Evolutionary conservation across 2,888 invertebrate genomes (phyloP).

Genomic region (Ectropis crepuscularia): DNA sequence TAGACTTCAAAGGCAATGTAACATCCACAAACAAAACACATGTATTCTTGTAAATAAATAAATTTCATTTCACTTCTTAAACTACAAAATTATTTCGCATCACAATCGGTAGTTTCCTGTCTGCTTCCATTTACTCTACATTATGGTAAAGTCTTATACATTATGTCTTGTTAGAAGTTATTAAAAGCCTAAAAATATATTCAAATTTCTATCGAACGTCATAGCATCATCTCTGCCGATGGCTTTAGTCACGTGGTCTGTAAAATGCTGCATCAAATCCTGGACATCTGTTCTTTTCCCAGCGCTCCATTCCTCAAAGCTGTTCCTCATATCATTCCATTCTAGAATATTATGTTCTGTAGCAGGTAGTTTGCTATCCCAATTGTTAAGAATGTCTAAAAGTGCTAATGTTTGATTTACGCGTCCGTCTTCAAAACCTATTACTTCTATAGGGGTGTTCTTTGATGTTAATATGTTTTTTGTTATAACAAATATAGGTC

Average conservation of each 20-base stretch:
- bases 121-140: too few species aligned
- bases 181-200: constrained; percentile 21
- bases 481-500: constrained; percentile 38
- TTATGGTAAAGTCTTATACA: too few species aligned
- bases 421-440: constrained; percentile 11
- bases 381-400: constrained; percentile 49
- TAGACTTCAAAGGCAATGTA: too few species aligned
- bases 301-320: constrained; percentile 44
- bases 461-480: constrained; percentile 46
- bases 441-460: constrained; percentile 47
- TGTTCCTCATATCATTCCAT: constrained; percentile 46
- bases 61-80: too few species aligned
- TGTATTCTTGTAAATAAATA: too few species aligned
- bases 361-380: constrained; percentile 45
- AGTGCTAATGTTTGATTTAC: constrained; percentile 50
- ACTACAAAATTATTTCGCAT: too few species aligned
- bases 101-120: too few species aligned
- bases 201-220: constrained; percentile 28
- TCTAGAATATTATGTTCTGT: constrained; percentile 41
- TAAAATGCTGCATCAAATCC: constrained; percentile 39
- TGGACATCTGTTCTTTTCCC: constrained; percentile 39
- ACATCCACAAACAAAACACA: too few species aligned
- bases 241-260: constrained; percentile 23
- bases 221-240: not conserved
- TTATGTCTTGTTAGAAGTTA: too few species aligned